Evolutionary conservation across 2,113 vertebrate genomes (phyloP).

Genomic region (Sapayoa aenigma): DNA sequence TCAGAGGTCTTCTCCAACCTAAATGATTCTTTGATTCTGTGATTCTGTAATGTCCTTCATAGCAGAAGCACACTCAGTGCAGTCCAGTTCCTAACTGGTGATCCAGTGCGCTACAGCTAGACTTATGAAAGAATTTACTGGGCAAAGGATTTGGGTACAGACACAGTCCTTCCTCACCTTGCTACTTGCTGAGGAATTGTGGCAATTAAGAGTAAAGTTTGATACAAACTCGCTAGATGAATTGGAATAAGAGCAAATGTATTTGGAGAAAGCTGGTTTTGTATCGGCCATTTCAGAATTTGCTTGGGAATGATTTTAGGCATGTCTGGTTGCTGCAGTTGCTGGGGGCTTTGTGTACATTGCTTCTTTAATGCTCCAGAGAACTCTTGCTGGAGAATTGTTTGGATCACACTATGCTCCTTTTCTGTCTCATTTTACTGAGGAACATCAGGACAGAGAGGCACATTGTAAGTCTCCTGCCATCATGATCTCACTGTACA

Average conservation of each 20-base stretch:
- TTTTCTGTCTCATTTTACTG: neutral
- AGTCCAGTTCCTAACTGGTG: too few species aligned
- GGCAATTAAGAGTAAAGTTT: neutral
- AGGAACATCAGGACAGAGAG: neutral
- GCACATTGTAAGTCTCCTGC: neutral
- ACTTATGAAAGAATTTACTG: neutral
- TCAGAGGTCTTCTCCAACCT: too few species aligned
- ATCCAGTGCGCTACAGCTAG: neutral
- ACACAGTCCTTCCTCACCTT: neutral
- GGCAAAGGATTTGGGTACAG: neutral
- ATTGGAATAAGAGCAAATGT: neutral
- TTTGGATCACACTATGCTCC: neutral
- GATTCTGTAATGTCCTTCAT: too few species aligned
- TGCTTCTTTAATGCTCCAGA: neutral
- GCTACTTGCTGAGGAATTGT: neutral
- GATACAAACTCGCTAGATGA: neutral
- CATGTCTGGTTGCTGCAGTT: neutral
- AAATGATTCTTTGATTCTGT: too few species aligned
- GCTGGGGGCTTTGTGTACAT: neutral
- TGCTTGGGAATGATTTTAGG: neutral
- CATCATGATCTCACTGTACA: fast-evolving
- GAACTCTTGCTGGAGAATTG: neutral
- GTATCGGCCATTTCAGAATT: neutral
- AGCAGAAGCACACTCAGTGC: too few species aligned
- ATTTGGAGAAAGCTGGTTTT: neutral